These are phyloP conservation scores for Caenorhabditis sp. DNA, from an alignment of 2,888 invertebrate species.

Conservation along the genomic window DNA sequence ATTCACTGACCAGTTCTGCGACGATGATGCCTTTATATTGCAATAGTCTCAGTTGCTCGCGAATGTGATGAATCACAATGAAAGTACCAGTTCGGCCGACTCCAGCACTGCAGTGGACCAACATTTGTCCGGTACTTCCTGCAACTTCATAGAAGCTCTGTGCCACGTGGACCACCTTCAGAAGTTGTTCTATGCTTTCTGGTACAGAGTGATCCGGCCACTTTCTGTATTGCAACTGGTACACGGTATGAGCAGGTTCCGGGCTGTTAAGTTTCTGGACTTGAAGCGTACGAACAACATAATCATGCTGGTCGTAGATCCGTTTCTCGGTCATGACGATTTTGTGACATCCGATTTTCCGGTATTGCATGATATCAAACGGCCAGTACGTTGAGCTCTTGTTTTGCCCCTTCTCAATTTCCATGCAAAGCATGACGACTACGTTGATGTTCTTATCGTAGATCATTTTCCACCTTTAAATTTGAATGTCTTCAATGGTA, in stretches of 20 bases:
- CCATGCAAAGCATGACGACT: slow-evolving; percentile 78
- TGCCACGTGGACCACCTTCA: slow-evolving; percentile 79
- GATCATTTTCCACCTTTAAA: slow-evolving; percentile 79
- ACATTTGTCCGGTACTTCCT: slow-evolving; percentile 63
- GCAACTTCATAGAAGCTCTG: slow-evolving; percentile 57
- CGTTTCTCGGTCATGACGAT: too few species aligned
- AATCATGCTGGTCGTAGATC: slow-evolving; percentile 68
- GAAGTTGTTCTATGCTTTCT: slow-evolving; percentile 73
- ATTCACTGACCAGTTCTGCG: slow-evolving; percentile 69
- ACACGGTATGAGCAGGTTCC: slow-evolving; percentile 59
- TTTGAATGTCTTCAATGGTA: not conserved
- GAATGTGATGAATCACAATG: slow-evolving; percentile 76
- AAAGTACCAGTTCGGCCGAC: slow-evolving; percentile 81
- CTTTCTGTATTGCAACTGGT: slow-evolving; percentile 79
- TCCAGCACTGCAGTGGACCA: slow-evolving; percentile 80
- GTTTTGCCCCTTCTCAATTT: slow-evolving; percentile 74
- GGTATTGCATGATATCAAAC: slow-evolving; percentile 70
- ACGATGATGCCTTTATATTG: slow-evolving; percentile 69
- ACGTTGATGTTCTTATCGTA: slow-evolving; percentile 71
- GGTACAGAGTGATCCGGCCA: slow-evolving; percentile 82
- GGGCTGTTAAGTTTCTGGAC: slow-evolving; percentile 66
- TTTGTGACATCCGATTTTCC: too few species aligned
- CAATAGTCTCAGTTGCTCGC: slow-evolving; percentile 69
- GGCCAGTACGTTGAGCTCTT: slow-evolving; percentile 79
- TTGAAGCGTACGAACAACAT: slow-evolving; percentile 68